These are phyloP conservation scores for Lichenostomus cassidix DNA, from an alignment of 2,113 vertebrate species.

Conservation along the genomic window DNA sequence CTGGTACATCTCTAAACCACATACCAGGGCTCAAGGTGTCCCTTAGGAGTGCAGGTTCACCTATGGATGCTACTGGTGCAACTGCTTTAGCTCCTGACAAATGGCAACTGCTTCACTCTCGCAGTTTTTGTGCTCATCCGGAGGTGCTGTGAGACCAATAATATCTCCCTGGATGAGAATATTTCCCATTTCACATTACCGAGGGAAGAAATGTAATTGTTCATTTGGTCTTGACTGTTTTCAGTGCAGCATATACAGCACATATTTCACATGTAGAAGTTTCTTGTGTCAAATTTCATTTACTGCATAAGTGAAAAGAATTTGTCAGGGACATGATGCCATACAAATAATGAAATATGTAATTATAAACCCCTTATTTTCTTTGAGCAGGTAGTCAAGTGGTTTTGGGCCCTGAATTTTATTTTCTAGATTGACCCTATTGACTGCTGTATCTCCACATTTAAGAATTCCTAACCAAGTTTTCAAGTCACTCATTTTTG, in stretches of 20 bases:
- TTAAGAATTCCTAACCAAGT: neutral
- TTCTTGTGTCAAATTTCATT: neutral
- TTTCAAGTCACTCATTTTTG: neutral
- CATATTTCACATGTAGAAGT: neutral
- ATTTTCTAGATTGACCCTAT: neutral
- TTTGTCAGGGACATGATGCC: neutral
- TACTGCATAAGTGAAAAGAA: neutral
- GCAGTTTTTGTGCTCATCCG: neutral
- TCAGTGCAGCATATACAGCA: rapidly evolving
- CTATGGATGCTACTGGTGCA: neutral
- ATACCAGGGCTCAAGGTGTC: neutral
- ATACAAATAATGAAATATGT: neutral
- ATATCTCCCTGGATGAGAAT: neutral
- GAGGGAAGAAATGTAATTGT: neutral
- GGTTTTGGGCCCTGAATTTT: neutral
- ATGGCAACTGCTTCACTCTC: neutral
- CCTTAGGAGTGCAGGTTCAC: neutral
- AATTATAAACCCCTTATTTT: neutral
- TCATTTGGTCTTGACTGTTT: neutral
- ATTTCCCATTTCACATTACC: neutral
- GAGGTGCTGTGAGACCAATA: neutral
- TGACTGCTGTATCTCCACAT: neutral
- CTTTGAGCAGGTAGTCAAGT: neutral
- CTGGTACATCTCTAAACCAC: neutral
- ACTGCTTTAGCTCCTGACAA: neutral